Percentiles rank a stretch among this genome's conserved stretches.
phyloP scores from a whole-genome alignment of 2,888 invertebrate genomes.

The Tetheella fluctuosa region DNA sequence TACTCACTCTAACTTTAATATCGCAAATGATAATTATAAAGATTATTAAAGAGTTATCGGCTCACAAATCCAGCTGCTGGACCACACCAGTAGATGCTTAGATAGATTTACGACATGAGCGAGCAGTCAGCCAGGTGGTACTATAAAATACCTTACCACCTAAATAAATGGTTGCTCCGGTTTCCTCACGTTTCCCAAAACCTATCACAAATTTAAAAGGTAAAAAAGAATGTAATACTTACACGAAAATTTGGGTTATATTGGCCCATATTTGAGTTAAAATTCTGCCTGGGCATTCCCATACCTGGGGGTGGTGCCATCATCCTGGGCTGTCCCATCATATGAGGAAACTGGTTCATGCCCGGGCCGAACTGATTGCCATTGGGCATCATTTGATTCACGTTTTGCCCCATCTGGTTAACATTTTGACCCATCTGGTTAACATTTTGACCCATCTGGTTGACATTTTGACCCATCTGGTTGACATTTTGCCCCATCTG shows the following conservation, averaged over 20 bases:
- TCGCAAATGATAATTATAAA: no score
- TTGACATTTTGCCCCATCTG: conserved; percentile 43
- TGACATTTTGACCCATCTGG: conserved; percentile 51
- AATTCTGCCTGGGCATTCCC: conserved; percentile 70
- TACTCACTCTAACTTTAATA: no score
- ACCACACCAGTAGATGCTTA: no score
- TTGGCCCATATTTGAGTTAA: conserved; percentile 65
- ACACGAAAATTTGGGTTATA: conserved; percentile 76
- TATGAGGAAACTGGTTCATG: conserved; percentile 66
- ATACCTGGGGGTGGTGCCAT: conserved; percentile 73
- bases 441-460: conserved; percentile 40
- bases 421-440: conserved; percentile 46
- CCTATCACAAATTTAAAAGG: no score
- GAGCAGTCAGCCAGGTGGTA: no score
- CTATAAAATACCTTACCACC: no score
- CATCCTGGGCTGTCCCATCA: conserved; percentile 72
- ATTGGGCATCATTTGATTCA: conserved; percentile 56
- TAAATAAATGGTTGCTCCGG: no score
- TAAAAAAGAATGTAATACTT: conserved; percentile 43
- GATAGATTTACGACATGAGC: no score
- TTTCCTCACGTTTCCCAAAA: no score
- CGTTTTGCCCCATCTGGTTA: conserved; percentile 38
- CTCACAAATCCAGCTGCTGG: no score
- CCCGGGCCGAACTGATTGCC: conserved; percentile 64
- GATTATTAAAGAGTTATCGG: no score